These are phyloP conservation scores for Gymnocypris eckloni DNA, from an alignment of 2,797 vertebrate genomes.

Conservation along the genomic window DNA sequence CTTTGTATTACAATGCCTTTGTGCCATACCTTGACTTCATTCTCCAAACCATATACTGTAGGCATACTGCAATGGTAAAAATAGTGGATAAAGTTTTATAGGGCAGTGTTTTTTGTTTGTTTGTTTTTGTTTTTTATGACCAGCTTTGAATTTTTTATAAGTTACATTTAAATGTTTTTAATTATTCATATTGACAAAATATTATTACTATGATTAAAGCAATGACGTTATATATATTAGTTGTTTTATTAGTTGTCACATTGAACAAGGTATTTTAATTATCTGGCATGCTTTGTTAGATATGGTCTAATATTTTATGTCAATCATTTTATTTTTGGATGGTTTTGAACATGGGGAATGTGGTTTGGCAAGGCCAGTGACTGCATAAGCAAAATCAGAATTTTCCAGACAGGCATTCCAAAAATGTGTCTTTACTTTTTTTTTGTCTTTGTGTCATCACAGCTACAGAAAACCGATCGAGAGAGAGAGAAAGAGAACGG, in stretches of 20 bases:
- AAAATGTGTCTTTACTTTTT: slow-evolving; percentile 20
- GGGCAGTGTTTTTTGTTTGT: neutral
- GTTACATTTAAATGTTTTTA: neutral
- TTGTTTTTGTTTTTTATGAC: neutral
- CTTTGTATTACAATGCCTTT: slow-evolving; percentile 18
- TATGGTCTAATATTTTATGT: neutral
- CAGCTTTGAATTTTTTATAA: neutral
- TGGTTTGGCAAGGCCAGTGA: slow-evolving; percentile 59
- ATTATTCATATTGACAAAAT: neutral
- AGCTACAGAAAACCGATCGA: slow-evolving; percentile 85
- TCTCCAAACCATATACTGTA: slow-evolving; percentile 50
- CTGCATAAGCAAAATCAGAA: slow-evolving; percentile 5
- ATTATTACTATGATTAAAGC: neutral
- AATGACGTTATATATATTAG: neutral
- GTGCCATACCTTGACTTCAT: slow-evolving; percentile 56
- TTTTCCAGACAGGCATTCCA: slow-evolving; percentile 27
- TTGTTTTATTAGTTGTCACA: neutral
- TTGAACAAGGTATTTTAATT: slow-evolving; percentile 41
- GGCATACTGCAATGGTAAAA: neutral
- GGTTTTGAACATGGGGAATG: slow-evolving; percentile 13
- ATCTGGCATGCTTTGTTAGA: slow-evolving; percentile 28
- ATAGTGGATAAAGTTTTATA: neutral
- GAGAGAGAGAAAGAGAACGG: slow-evolving; percentile 80
- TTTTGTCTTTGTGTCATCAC: slow-evolving; percentile 54
- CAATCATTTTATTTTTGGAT: neutral